Conservation (phyloP, 2,888 invertebrate species). For the Nymphalis polychloros region DNA sequence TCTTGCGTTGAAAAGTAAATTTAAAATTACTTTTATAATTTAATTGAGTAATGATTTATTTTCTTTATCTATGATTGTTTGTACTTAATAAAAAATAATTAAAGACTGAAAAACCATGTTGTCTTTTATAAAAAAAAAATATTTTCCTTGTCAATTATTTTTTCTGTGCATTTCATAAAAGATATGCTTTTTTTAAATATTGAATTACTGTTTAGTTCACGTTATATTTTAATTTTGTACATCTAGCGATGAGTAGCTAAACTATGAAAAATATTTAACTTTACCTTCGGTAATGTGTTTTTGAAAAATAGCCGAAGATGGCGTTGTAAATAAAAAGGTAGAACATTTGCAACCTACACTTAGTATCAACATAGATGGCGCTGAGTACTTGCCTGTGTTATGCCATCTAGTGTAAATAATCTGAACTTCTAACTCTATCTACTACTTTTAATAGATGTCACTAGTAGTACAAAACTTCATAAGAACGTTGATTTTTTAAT, state of each 20-base stretch:
- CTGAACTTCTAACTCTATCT: neutral
- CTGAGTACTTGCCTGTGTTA: neutral
- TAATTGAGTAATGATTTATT: no score
- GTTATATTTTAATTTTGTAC: no score
- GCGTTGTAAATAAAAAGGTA: neutral
- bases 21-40: no score
- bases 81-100: no score
- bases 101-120: no score
- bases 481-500: neutral
- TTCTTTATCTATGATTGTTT: no score
- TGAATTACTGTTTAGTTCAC: no score
- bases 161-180: no score
- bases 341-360: neutral
- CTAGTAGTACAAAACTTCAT: slow-evolving; percentile 12
- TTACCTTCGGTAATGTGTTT: neutral
- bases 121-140: no score
- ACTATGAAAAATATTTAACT: neutral
- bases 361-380: slow-evolving; percentile 16
- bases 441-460: slow-evolving; percentile 25
- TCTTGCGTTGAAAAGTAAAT: slow-evolving; percentile 23
- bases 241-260: neutral
- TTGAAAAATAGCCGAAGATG: slow-evolving; percentile 6
- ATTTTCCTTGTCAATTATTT: no score
- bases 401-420: neutral
- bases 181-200: no score